These are phyloP conservation scores for Ctenomys sociabilis DNA, from an alignment of 2,113 vertebrate species.

Conservation along the genomic window DNA sequence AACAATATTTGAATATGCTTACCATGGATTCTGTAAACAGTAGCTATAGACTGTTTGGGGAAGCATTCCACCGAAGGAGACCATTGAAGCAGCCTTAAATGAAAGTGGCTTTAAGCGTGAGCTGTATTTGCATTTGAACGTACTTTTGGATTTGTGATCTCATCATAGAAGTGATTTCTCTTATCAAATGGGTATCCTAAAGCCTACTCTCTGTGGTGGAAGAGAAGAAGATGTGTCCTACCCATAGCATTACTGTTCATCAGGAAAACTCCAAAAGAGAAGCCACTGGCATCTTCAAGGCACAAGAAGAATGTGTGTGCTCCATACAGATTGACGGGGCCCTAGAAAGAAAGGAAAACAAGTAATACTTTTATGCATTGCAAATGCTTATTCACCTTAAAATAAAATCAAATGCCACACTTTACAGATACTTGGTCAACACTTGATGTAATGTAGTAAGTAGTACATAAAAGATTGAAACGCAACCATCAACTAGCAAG, in stretches of 20 bases:
- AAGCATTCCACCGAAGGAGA: not conserved
- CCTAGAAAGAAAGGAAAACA: slow-evolving; percentile 82
- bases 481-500: not conserved
- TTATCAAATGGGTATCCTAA: not conserved
- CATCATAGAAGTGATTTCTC: not conserved
- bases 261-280: slow-evolving; percentile 94
- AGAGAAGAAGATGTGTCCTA: slow-evolving; percentile 79
- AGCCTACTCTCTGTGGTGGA: not conserved
- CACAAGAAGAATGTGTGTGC: slow-evolving; percentile 96
- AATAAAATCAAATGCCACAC: not conserved
- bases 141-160: not conserved
- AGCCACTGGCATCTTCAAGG: slow-evolving; percentile 91
- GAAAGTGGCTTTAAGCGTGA: not conserved
- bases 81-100: not conserved
- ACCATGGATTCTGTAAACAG: not conserved
- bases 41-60: not conserved
- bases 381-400: not conserved
- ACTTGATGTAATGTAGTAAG: not conserved
- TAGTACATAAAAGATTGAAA: not conserved
- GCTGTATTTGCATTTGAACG: not conserved
- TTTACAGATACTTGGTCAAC: not conserved
- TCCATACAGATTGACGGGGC: slow-evolving; percentile 92
- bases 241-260: slow-evolving; percentile 99
- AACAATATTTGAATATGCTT: not conserved
- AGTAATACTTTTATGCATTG: not conserved